phyloP scores from a whole-genome alignment of 2,888 invertebrate genomes.

The Aphodius granarius region DNA sequence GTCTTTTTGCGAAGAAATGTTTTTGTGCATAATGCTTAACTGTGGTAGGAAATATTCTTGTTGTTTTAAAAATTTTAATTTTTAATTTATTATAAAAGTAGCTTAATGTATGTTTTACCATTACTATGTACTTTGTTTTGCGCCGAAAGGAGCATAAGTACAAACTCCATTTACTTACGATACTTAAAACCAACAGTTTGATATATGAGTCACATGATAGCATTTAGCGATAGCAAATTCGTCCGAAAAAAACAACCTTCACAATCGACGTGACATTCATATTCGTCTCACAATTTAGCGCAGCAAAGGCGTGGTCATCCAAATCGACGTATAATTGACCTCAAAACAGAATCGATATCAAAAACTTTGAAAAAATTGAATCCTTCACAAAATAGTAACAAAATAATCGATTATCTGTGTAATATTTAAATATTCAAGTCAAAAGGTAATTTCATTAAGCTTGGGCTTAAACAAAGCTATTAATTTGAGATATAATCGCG shows the following conservation, averaged over 20 bases:
- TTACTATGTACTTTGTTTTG: too few relatives aligned
- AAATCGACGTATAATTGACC: slow-evolving; percentile 4
- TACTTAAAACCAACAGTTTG: background rate
- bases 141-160: too few relatives aligned
- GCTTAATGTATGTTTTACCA: too few relatives aligned
- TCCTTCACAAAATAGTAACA: slow-evolving; percentile 11
- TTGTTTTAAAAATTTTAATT: too few relatives aligned
- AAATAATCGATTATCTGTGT: background rate
- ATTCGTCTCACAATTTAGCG: background rate
- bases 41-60: too few relatives aligned
- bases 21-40: too few relatives aligned
- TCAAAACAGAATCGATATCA: background rate
- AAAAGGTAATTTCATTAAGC: background rate
- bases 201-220: background rate
- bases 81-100: too few relatives aligned
- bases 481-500: background rate
- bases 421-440: background rate
- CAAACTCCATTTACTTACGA: too few relatives aligned
- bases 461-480: background rate
- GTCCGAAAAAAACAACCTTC: background rate
- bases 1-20: background rate
- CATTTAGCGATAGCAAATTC: background rate
- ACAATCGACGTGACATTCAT: background rate
- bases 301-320: background rate
- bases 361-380: slow-evolving; percentile 17